These are phyloP conservation scores for Puntigrus tetrazona DNA, from an alignment of 2,113 vertebrate genomes.

Conservation along the genomic window DNA sequence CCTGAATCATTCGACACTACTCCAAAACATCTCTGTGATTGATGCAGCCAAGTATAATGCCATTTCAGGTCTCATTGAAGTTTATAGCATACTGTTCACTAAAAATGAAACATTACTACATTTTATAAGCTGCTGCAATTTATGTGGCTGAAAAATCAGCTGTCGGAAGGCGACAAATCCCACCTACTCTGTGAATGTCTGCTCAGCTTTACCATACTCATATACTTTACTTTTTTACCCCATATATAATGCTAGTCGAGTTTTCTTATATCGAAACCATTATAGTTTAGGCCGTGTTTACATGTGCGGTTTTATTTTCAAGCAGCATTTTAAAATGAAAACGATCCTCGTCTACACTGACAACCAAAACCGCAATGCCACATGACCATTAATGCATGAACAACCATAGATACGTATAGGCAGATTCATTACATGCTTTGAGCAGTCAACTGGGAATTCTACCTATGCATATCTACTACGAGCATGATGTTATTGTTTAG, in stretches of 20 bases:
- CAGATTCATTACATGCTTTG: no score
- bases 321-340: no score
- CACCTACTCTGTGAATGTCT: background rate
- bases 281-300: background rate
- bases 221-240: background rate
- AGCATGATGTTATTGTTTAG: no score
- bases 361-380: no score
- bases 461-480: no score
- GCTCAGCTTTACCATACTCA: background rate
- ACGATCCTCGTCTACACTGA: no score
- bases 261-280: background rate
- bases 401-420: no score
- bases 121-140: constrained; percentile 25
- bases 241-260: background rate
- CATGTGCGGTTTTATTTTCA: no score
- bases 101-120: constrained; percentile 41
- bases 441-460: no score
- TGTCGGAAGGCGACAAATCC: constrained; percentile 11
- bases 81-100: constrained; percentile 41
- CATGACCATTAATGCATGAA: no score
- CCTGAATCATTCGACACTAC: constrained; percentile 40
- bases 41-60: constrained; percentile 37
- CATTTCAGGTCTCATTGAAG: constrained; percentile 42
- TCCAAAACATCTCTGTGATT: constrained; percentile 30
- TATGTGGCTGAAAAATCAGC: constrained; percentile 16